phyloP scores from a whole-genome alignment of 2,113 vertebrate genomes.

The Pseudorectes ferrugineus region DNA sequence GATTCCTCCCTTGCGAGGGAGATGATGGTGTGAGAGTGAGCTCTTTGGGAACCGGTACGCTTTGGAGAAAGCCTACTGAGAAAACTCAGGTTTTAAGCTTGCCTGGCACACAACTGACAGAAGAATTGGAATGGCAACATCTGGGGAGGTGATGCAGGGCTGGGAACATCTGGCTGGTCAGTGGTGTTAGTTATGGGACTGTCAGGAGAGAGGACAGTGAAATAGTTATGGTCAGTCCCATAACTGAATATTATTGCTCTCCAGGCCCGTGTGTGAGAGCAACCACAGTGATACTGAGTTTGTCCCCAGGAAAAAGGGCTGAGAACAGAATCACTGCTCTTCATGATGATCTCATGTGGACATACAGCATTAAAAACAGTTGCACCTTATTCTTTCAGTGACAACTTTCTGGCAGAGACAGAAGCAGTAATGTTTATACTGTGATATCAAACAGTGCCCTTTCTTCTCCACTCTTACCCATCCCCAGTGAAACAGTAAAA shows the following conservation, averaged over 20 bases:
- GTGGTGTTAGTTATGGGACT: background rate
- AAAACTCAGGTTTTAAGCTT: background rate
- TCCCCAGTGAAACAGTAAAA: background rate
- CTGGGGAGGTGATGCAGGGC: background rate
- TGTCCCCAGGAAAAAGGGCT: background rate
- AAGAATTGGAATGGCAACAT: background rate
- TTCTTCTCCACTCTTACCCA: background rate
- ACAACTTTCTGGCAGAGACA: background rate
- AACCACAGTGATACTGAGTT: background rate
- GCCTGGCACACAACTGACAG: background rate
- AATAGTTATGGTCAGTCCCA: background rate
- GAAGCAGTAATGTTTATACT: background rate
- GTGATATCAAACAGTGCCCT: background rate
- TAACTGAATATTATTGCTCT: background rate
- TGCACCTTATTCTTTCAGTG: background rate
- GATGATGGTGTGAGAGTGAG: background rate
- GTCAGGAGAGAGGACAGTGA: background rate
- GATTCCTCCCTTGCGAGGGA: background rate
- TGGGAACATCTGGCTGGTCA: background rate
- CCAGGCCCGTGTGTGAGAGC: background rate
- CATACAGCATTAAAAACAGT: background rate
- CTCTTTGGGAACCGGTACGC: background rate
- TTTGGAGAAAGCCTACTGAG: background rate
- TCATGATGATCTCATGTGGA: background rate
- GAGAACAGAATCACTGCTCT: background rate